Evolutionary conservation across 2,113 vertebrate species (phyloP).

Genomic region (Suncus etruscus): DNA sequence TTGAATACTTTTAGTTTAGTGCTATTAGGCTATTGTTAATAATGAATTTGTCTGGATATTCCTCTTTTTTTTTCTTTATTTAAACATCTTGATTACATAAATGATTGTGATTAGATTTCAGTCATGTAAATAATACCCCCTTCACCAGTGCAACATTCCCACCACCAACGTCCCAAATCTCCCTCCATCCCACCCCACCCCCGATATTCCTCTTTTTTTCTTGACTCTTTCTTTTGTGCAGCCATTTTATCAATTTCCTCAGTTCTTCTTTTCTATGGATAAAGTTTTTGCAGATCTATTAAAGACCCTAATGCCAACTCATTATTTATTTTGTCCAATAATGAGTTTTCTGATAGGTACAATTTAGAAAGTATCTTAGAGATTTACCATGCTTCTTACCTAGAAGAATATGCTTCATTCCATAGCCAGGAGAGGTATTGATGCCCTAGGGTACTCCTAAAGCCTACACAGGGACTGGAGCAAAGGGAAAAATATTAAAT

Average conservation of each 20-base stretch:
- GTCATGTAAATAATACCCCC: too few relatives aligned
- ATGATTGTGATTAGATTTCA: too few relatives aligned
- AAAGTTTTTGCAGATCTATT: conserved; percentile 43
- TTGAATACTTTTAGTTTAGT: not conserved
- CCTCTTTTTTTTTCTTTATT: conserved; percentile 48
- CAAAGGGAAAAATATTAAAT: not conserved
- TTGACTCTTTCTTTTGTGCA: not conserved
- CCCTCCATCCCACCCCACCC: too few relatives aligned
- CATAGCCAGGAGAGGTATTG: not conserved
- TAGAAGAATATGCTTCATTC: not conserved
- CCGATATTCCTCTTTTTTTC: conserved; percentile 43
- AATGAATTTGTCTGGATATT: conserved; percentile 10
- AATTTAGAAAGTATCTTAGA: conserved; percentile 21
- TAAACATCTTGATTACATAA: too few relatives aligned
- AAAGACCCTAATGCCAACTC: conserved; percentile 15
- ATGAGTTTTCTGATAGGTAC: not conserved
- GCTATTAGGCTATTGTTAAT: not conserved
- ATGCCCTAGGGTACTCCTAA: not conserved
- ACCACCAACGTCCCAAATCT: too few relatives aligned
- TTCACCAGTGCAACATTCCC: too few relatives aligned
- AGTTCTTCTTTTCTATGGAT: not conserved
- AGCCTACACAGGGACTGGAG: not conserved
- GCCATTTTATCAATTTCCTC: not conserved
- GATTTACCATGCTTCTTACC: not conserved
- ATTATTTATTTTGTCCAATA: not conserved